Evolutionary conservation across 2,888 invertebrate genomes (phyloP), one percentile per base, ranked within the genome.

Genomic region (Sarcophaga variegata): DNA sequence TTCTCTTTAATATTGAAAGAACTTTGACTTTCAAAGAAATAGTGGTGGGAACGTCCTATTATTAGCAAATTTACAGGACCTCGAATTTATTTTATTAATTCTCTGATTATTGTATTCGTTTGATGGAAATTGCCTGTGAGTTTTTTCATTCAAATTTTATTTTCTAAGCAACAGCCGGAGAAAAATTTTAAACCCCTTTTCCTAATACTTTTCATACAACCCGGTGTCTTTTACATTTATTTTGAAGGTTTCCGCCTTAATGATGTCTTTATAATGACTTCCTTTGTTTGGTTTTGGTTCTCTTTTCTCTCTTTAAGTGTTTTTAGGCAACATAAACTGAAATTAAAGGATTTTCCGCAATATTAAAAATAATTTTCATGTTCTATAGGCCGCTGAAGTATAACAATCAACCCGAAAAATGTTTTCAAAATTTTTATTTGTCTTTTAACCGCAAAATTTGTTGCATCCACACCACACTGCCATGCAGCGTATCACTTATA

Each of bases 271-370:
- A 20, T 79, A 25, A 62, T 70, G 59, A 75, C 69, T 77, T 83
- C 72, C 69, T 69, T 76, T 47, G 17, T 66, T 1, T 37, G 37
- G 37, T 37, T 37, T 37, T 37, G 37, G 37, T 37, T 37, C 1
- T 37, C 6, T 6, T 27, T 27, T 27, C 5, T 27, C 27, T 27
- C 27, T 27, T 37, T 8, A 6, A 8, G 6, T 63, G 14, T 67
- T 17, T 69, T 69, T 64, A 59, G 2, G 14, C 70, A 27, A 64
- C 45, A 45, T 17, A 63, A 37, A 69, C 60, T 20, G 70, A 71
- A 79, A 84, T 87, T 85, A 85, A 85, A 83, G 89, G 86, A 89
- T 89, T 89, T 89, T 89, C 88, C 88, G 88, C 88, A 87, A 84
- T 82, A 81, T 85, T 77, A 76, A 85, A 81, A 14, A 20, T 62